Evolutionary conservation across 2,888 invertebrate species (phyloP), one percentile per base, ranked within the genome.

Genomic region (Imbricaverruca yamaguchii): DNA sequence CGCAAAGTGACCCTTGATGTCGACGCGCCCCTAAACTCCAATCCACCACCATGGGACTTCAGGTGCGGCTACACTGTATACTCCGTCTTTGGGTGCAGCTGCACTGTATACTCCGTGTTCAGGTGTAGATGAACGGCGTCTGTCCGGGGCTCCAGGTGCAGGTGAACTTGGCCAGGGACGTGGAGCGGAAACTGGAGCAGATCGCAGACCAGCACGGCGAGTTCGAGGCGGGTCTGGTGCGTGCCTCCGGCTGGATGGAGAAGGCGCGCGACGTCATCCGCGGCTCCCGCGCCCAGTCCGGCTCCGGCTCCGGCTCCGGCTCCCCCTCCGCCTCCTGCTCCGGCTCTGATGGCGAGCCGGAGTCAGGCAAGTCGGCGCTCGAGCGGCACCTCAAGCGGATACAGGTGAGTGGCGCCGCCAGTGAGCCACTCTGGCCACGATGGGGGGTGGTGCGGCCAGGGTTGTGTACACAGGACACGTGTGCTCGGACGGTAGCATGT

Each of bases 131-230:
- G 55, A 69, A 21, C 18, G 21, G 21, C n/a, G 59, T 18, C 56
- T 39, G 39, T 39, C 39, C 39, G 39, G 39, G 39, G 39, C 39
- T 39, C 39, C 84, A 88, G 86, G 94, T 95, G 0, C 92, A 94
- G 86, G 90, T 94, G 0, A 96, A 95, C 87, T 90, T 95, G 86
- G 95, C 93, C 0, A 93, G 94, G 86, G 96, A 96, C 87, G 95
- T 96, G 0, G 87, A 94, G 4, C 94, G 94, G 85, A 96, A 96
- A 88, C 94, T 96, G 0, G 94, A 96, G 88, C 94, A 93, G 0
- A 96, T 95, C 86, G 90, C 91, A 81, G 93, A 94, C 84, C 94
- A 95, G 85, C 96, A 96, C 86, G 90, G 92, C 84, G 92, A 92
- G 83, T 96, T 94, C 85, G 91, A 93, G 84, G 90, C 91, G 18